Evolutionary conservation across 2,797 vertebrate genomes (phyloP).

Genomic region (Columba guinea): DNA sequence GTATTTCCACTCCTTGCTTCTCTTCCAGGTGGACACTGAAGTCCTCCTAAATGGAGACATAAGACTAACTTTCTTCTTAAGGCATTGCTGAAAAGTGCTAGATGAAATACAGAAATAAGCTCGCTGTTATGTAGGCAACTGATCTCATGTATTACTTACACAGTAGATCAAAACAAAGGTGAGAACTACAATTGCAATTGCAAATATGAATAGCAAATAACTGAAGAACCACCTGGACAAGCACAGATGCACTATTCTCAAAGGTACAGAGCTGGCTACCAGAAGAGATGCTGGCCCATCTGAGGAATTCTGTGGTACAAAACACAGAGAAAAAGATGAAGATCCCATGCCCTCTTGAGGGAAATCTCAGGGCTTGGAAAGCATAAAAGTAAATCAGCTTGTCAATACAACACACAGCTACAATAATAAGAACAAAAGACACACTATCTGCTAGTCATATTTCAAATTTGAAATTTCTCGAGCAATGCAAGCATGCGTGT

Average conservation of each 20-base stretch:
- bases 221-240: neutral
- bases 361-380: neutral
- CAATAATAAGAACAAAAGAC: neutral
- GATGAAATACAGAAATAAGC: neutral
- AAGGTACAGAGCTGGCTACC: neutral
- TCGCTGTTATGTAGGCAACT: fast-evolving
- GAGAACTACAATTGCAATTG: conserved; percentile 1
- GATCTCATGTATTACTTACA: neutral
- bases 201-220: neutral
- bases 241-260: neutral
- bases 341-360: neutral
- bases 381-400: neutral
- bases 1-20: neutral
- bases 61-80: neutral
- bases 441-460: neutral
- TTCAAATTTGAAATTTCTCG: neutral
- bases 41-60: neutral
- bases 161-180: neutral
- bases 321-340: neutral
- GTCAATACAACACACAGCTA: neutral
- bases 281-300: neutral
- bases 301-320: neutral
- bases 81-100: neutral
- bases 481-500: neutral
- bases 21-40: neutral